phyloP scores from a whole-genome alignment of 2,797 vertebrate species.

The Melanogrammus aeglefinus region DNA sequence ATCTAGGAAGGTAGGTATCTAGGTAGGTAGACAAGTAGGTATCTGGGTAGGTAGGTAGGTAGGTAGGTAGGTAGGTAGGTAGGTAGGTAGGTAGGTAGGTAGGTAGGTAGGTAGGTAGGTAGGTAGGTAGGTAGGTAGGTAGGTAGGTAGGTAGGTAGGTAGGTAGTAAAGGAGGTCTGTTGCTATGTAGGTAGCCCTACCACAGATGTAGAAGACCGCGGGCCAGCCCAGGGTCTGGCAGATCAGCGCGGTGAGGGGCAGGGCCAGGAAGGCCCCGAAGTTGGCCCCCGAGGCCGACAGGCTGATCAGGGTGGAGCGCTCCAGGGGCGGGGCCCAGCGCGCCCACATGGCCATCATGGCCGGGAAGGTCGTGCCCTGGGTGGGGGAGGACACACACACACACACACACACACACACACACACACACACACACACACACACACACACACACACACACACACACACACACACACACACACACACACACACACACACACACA shows the following conservation, averaged over 20 bases:
- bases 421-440: background rate
- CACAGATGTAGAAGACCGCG: slow-evolving; percentile 83
- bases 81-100: no score
- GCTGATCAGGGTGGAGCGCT: slow-evolving; percentile 79
- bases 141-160: background rate
- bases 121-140: no score
- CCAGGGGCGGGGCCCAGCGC: slow-evolving; percentile 84
- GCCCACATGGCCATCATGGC: slow-evolving; percentile 88
- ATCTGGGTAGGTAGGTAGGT: background rate
- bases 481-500: background rate
- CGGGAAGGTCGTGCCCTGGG: slow-evolving; percentile 81
- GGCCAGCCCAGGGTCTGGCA: slow-evolving; percentile 83
- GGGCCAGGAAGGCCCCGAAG: slow-evolving; percentile 81
- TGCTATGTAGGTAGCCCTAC: slow-evolving; percentile 59
- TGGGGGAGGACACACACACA: background rate
- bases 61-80: background rate
- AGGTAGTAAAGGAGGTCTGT: background rate
- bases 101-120: no score
- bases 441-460: background rate
- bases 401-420: background rate
- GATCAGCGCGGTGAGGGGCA: slow-evolving; percentile 79
- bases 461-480: background rate
- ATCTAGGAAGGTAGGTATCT: background rate
- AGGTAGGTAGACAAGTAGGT: no score
- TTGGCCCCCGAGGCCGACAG: slow-evolving; percentile 75